Percentiles rank a stretch among this genome's conserved stretches.
Conservation (phyloP, 2,113 vertebrate species). For the Chaetodon trifascialis region DNA sequence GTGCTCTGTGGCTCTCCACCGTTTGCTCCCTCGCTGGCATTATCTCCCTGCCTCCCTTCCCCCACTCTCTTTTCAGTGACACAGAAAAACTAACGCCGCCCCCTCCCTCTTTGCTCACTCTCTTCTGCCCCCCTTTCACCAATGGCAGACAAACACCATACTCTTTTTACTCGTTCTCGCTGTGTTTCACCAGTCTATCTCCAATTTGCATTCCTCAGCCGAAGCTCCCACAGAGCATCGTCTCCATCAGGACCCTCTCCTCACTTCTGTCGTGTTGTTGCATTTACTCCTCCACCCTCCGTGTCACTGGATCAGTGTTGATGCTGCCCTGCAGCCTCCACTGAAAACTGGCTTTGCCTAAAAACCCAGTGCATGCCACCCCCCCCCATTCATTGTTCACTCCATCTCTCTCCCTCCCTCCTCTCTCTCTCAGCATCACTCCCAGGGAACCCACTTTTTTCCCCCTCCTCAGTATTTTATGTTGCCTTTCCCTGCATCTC, state of each 20-base stretch:
- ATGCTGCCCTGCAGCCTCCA: conserved; percentile 65
- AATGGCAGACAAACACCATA: conserved; percentile 73
- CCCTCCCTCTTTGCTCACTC: conserved; percentile 61
- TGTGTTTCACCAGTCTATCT: conserved; percentile 1
- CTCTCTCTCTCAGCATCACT: conserved; percentile 72
- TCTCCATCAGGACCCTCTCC: conserved; percentile 38
- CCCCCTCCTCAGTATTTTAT: conserved; percentile 64
- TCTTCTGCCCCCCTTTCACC: conserved; percentile 69
- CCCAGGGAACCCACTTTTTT: conserved; percentile 73
- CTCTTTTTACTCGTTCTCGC: conserved; percentile 51
- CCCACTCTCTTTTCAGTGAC: conserved; percentile 83
- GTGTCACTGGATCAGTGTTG: conserved; percentile 46
- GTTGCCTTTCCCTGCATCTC: conserved; percentile 52
- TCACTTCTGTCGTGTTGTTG: conserved; percentile 45
- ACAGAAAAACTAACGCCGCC: conserved; percentile 82
- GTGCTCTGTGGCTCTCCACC: conserved; percentile 65
- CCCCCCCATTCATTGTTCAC: conserved; percentile 72
- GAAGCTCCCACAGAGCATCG: conserved; percentile 15
- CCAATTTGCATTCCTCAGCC: conserved; percentile 18
- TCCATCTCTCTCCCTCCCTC: conserved; percentile 65
- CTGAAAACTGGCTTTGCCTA: conserved; percentile 71
- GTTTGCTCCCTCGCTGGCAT: conserved; percentile 72
- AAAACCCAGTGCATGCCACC: conserved; percentile 69
- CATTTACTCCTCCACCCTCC: conserved; percentile 39
- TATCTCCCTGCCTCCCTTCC: conserved; percentile 79